Percentiles rank a stretch among this genome's conserved stretches.
phyloP scores from a whole-genome alignment of 2,113 vertebrate species.

The Chloropsis hardwickii region DNA sequence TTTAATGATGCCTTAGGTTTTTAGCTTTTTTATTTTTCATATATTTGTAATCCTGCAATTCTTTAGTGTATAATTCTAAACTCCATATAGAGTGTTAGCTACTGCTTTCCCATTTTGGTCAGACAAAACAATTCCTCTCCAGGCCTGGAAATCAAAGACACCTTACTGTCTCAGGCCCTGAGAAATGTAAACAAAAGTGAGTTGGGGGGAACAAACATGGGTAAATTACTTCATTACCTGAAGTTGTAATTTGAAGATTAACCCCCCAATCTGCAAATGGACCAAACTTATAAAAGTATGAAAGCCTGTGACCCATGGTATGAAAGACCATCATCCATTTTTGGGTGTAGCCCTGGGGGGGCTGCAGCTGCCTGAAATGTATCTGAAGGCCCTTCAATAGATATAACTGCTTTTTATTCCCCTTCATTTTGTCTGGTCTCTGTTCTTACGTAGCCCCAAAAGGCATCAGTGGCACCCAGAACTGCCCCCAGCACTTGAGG shows the following conservation, averaged over 20 bases:
- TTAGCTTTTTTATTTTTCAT: background rate
- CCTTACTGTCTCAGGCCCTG: no score
- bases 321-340: background rate
- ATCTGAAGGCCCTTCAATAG: background rate
- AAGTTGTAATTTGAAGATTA: background rate
- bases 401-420: background rate
- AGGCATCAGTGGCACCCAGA: background rate
- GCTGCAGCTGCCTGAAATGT: background rate
- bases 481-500: accelerated
- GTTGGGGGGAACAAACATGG: background rate
- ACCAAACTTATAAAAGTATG: background rate
- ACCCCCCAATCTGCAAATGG: background rate
- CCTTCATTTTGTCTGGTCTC: background rate
- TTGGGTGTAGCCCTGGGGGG: background rate
- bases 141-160: background rate
- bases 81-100: background rate
- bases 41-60: background rate
- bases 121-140: background rate
- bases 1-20: background rate
- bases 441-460: background rate
- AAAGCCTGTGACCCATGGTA: no score
- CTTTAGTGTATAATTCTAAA: background rate
- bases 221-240: background rate
- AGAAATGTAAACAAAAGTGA: background rate
- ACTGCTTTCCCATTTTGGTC: background rate